A percentile compares a stretch with the other conserved stretches of the same genome.
phyloP scores from a whole-genome alignment of 2,888 invertebrate species.

The Oligia strigilis region DNA sequence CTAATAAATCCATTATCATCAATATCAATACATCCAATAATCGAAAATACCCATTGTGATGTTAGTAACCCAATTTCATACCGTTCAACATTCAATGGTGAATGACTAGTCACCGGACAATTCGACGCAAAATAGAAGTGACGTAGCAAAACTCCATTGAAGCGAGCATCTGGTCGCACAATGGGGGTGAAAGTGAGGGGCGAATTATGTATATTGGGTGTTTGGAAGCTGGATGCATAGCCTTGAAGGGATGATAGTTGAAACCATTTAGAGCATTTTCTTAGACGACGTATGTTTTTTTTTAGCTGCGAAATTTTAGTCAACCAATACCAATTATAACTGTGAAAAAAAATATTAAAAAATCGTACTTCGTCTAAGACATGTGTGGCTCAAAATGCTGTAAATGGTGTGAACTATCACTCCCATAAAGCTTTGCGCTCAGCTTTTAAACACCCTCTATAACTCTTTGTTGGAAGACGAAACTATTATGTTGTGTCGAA shows the following conservation, averaged over 20 bases:
- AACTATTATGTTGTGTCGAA: constrained; percentile 46
- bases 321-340: no score
- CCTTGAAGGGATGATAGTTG: no score
- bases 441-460: background rate
- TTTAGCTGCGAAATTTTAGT: no score
- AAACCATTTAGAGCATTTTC: no score
- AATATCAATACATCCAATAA: constrained; percentile 56
- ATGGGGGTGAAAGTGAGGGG: constrained; percentile 46
- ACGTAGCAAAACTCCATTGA: constrained; percentile 56
- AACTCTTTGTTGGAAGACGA: constrained; percentile 41
- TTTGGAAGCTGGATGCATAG: no score
- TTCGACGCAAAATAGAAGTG: constrained; percentile 57
- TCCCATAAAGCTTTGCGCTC: no score
- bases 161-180: constrained; percentile 48
- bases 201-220: background rate
- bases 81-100: constrained; percentile 47
- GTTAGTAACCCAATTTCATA: constrained; percentile 62
- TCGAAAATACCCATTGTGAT: constrained; percentile 44
- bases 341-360: no score
- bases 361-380: no score
- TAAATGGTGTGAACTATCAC: no score
- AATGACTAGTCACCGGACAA: constrained; percentile 52
- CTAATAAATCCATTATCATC: constrained; percentile 25
- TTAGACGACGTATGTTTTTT: no score
- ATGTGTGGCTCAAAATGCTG: no score